A percentile compares a stretch with the other conserved stretches of the same genome.
Conservation (phyloP, 2,113 vertebrate species). For the Fukomys damarensis region DNA sequence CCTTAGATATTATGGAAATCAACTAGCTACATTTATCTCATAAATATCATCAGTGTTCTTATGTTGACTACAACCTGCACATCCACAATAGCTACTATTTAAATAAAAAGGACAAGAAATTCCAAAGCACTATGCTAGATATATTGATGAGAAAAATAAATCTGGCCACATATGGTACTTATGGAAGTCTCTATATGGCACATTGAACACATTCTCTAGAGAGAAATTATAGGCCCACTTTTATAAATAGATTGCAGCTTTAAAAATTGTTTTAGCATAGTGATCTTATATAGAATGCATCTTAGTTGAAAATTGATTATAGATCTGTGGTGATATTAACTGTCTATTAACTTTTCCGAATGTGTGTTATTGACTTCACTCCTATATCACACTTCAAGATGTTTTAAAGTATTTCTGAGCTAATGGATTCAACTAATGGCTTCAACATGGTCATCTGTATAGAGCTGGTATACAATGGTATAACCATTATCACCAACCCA, state of each 20-base stretch:
- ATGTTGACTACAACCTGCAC: neutral
- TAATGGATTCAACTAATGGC: neutral
- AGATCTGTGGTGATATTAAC: slow-evolving; percentile 26
- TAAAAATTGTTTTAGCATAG: neutral
- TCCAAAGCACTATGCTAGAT: neutral
- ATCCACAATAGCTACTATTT: neutral
- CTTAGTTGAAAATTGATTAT: slow-evolving; percentile 62
- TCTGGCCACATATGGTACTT: neutral
- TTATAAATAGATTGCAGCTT: slow-evolving; percentile 53
- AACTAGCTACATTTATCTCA: neutral
- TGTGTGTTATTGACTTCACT: neutral
- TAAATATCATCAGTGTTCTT: neutral
- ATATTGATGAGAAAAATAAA: neutral
- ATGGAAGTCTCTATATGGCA: neutral
- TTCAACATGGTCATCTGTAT: slow-evolving; percentile 17
- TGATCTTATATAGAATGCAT: slow-evolving; percentile 71
- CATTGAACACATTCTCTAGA: neutral
- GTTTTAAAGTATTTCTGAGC: neutral
- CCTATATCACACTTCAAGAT: neutral
- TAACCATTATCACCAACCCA: neutral
- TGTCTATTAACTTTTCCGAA: slow-evolving; percentile 65
- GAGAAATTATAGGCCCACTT: slow-evolving; percentile 65
- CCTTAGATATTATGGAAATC: neutral
- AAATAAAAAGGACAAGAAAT: neutral
- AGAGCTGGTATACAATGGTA: neutral